phyloP scores from a whole-genome alignment of 2,888 invertebrate species.

The Drosophila emarginata region DNA sequence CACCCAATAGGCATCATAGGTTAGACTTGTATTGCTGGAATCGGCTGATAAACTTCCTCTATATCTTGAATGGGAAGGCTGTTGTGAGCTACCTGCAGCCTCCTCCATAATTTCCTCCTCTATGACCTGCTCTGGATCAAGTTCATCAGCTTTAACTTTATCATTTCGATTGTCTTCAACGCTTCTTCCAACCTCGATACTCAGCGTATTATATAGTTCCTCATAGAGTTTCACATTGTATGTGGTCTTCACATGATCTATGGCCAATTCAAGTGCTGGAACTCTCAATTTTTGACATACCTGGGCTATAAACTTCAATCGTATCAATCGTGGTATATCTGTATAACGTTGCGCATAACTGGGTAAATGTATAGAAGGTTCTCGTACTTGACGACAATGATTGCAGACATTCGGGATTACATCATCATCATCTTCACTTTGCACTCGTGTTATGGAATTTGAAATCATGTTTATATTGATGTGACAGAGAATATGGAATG shows the following conservation, averaged over 20 bases:
- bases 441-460: constrained; percentile 14
- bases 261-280: constrained; percentile 56
- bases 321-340: constrained; percentile 44
- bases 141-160: not conserved
- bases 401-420: not conserved
- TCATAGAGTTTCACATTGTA: constrained; percentile 59
- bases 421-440: not conserved
- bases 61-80: constrained; percentile 6
- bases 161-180: not conserved
- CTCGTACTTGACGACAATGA: constrained; percentile 29
- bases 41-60: not conserved
- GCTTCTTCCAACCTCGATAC: constrained; percentile 19
- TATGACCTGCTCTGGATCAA: not conserved
- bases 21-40: not conserved
- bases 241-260: constrained; percentile 58
- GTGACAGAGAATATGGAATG: too few species aligned
- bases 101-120: not conserved
- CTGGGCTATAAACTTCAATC: constrained; percentile 57
- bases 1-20: constrained; percentile 58
- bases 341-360: constrained; percentile 56
- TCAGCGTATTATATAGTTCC: constrained; percentile 48
- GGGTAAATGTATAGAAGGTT: constrained; percentile 40
- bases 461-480: constrained; percentile 35
- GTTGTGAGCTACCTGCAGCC: constrained; percentile 16
- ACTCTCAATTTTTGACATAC: constrained; percentile 60